Percentiles rank a stretch among this genome's conserved stretches.
Conservation (phyloP, 2,888 invertebrate species). For the Phyllotreta cruciferae region DNA sequence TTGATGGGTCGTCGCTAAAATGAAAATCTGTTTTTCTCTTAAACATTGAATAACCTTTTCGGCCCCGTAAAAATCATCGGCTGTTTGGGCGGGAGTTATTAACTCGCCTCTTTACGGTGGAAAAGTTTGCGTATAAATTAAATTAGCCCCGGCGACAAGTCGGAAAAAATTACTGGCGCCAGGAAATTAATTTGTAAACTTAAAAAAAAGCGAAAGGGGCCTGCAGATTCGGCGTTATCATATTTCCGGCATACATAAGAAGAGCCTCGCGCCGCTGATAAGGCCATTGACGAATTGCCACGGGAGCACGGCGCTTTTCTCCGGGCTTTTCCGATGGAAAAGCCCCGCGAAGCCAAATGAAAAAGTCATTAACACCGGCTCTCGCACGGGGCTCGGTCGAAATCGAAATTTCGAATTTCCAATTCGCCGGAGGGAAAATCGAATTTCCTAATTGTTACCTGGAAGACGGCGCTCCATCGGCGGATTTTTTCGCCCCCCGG, state of each 20-base stretch:
- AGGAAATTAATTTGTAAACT: constrained; percentile 30
- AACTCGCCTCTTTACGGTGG: too few relatives aligned
- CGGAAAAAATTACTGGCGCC: constrained; percentile 22
- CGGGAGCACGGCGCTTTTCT: constrained; percentile 25
- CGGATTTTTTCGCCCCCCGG: too few relatives aligned
- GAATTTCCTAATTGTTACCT: too few relatives aligned
- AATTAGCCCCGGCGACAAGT: constrained; percentile 21
- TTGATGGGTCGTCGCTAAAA: constrained; percentile 29
- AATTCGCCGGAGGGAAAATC: too few relatives aligned
- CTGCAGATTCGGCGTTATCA: constrained; percentile 18
- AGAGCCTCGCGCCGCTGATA: constrained; percentile 18
- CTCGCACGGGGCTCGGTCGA: constrained; percentile 18
- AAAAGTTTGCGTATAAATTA: too few relatives aligned
- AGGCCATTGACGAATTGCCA: constrained; percentile 26
- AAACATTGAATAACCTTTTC: constrained; percentile 25
- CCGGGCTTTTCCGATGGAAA: constrained; percentile 40
- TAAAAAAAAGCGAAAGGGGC: constrained; percentile 14
- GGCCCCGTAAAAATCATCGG: too few relatives aligned
- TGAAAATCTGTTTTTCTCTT: constrained; percentile 32
- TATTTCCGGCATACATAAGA: constrained; percentile 22
- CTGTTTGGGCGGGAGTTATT: neutral
- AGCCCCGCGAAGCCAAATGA: constrained; percentile 50
- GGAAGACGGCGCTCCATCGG: too few relatives aligned
- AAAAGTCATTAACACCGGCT: constrained; percentile 56
- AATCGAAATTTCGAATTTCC: too few relatives aligned